A percentile compares a stretch with the other conserved stretches of the same genome.
Conservation (phyloP, 2,888 invertebrate species). For the Torymus texanus region DNA sequence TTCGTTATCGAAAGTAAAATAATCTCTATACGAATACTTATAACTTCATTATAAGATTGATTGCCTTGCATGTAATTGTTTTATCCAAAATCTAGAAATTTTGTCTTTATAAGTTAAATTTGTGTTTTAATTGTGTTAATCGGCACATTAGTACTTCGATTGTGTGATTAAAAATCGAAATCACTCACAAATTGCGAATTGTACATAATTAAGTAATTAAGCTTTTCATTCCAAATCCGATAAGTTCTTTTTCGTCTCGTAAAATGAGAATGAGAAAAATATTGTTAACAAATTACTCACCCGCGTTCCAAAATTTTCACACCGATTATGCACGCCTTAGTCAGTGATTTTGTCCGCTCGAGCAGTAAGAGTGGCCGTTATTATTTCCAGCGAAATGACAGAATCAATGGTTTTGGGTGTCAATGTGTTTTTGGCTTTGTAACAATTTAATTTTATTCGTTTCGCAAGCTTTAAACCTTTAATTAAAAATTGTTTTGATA, state of each 20-base stretch:
- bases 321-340: slow-evolving; percentile 18
- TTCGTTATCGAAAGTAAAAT: slow-evolving; percentile 12
- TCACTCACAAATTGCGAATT: slow-evolving; percentile 45
- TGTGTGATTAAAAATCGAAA: slow-evolving; percentile 31
- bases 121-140: slow-evolving; percentile 43
- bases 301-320: slow-evolving; percentile 14
- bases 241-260: slow-evolving; percentile 28
- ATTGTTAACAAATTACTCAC: slow-evolving; percentile 29
- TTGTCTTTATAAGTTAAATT: slow-evolving; percentile 22
- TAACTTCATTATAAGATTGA: slow-evolving; percentile 29
- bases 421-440: slow-evolving; percentile 45
- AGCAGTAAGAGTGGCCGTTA: slow-evolving; percentile 12
- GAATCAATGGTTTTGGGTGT: slow-evolving; percentile 53
- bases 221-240: slow-evolving; percentile 26
- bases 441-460: slow-evolving; percentile 33
- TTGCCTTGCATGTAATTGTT: slow-evolving; percentile 42
- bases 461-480: not conserved
- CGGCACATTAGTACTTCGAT: slow-evolving; percentile 30
- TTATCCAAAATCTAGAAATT: slow-evolving; percentile 21
- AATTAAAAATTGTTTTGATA: no score
- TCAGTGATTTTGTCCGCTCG: slow-evolving; percentile 52
- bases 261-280: slow-evolving; percentile 34
- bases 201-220: slow-evolving; percentile 49
- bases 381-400: slow-evolving; percentile 28
- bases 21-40: slow-evolving; percentile 22